Evolutionary conservation across 2,888 invertebrate genomes (phyloP).

Genomic region (Oasisia sp.): DNA sequence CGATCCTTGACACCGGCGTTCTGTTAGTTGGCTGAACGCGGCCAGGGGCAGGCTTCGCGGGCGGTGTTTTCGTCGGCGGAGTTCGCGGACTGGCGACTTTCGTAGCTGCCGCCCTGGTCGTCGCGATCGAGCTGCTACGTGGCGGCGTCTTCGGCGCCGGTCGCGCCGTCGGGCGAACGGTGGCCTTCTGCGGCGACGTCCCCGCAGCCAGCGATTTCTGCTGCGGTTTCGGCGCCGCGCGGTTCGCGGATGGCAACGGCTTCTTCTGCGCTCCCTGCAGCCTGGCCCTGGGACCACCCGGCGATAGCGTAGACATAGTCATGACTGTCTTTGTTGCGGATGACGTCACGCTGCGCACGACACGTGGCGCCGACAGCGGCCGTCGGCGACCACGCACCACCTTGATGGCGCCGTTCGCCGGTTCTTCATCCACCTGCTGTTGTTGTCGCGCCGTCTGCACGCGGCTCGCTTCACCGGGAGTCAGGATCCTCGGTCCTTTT

Average conservation of each 20-base stretch:
- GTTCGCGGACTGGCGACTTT: constrained; percentile 14
- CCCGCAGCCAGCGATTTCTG: neutral
- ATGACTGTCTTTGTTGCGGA: constrained; percentile 18
- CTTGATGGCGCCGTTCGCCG: constrained; percentile 67
- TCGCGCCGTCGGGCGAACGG: neutral
- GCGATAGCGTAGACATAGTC: constrained; percentile 6
- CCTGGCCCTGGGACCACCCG: constrained; percentile 14
- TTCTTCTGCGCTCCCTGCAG: constrained; percentile 24
- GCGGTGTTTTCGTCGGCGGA: constrained; percentile 17
- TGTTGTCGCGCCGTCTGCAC: constrained; percentile 33
- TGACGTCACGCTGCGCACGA: neutral
- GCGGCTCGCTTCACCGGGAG: constrained; percentile 59
- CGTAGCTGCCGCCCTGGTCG: neutral
- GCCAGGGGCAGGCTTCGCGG: neutral
- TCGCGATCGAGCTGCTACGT: neutral
- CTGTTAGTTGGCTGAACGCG: neutral
- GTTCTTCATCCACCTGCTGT: constrained; percentile 48
- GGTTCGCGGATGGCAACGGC: constrained; percentile 17
- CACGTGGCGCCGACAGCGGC: constrained; percentile 27
- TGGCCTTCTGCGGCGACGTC: neutral
- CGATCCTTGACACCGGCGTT: neutral
- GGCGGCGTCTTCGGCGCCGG: neutral
- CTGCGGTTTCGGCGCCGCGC: neutral
- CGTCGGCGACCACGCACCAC: constrained; percentile 73
- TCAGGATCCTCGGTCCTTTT: constrained; percentile 68